phyloP scores from a whole-genome alignment of 2,797 vertebrate genomes.

The Poecilia picta region DNA sequence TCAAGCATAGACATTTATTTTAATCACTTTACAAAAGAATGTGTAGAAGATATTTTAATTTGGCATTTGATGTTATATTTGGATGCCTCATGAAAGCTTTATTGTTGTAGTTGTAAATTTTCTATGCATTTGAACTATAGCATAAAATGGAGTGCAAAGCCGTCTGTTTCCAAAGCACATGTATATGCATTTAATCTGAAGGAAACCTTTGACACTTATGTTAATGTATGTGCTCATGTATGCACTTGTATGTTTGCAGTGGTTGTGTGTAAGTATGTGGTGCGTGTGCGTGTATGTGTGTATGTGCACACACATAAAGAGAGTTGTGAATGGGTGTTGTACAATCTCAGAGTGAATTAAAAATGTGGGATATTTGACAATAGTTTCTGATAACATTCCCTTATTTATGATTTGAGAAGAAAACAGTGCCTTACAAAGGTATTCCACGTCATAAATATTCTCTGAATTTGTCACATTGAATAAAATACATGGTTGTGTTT shows the following conservation, averaged over 20 bases:
- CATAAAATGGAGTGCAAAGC: constrained; percentile 69
- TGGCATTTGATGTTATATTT: constrained; percentile 75
- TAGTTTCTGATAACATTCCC: constrained; percentile 39
- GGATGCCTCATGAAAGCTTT: constrained; percentile 75
- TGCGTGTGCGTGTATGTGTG: constrained; percentile 1
- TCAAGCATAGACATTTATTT: constrained; percentile 62
- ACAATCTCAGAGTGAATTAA: constrained; percentile 67
- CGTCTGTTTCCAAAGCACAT: constrained; percentile 70
- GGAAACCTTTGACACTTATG: constrained; percentile 55
- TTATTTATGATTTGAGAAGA: constrained; percentile 1
- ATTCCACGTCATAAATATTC: not conserved
- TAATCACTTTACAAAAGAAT: constrained; percentile 69
- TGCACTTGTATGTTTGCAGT: constrained; percentile 50
- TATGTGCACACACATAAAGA: not conserved
- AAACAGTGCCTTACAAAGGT: not conserved
- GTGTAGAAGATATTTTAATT: constrained; percentile 69
- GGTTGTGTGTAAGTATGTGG: constrained; percentile 22
- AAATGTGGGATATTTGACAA: constrained; percentile 61
- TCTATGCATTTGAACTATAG: constrained; percentile 81
- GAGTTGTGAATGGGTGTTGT: constrained; percentile 41
- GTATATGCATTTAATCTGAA: constrained; percentile 74
- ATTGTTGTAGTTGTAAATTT: constrained; percentile 74
- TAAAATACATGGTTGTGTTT: no score
- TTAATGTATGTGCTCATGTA: constrained; percentile 59
- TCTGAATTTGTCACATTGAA: not conserved